A percentile compares a stretch with the other conserved stretches of the same genome.
Evolutionary conservation across 2,113 vertebrate genomes (phyloP).

Genomic region (Tetraodon nigroviridis): DNA sequence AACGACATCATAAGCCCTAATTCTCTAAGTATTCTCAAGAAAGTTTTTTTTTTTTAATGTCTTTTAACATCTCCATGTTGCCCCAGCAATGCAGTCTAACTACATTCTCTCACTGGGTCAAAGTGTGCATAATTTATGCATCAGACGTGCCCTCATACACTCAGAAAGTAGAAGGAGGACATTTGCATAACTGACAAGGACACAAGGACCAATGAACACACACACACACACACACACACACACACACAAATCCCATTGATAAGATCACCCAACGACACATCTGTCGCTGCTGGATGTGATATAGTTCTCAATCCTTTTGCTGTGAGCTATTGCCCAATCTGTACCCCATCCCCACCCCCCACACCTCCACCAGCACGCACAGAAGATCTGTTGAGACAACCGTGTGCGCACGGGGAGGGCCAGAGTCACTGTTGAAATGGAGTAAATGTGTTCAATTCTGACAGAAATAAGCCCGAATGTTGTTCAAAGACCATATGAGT

Average conservation of each 20-base stretch:
- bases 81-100: constrained; percentile 9
- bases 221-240: neutral
- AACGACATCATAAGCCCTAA: no score
- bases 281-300: constrained; percentile 55
- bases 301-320: constrained; percentile 39
- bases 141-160: constrained; percentile 22
- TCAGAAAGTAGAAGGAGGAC: neutral
- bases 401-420: neutral
- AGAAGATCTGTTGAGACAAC: constrained; percentile 19
- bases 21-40: no score
- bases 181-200: neutral
- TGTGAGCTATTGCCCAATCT: constrained; percentile 35
- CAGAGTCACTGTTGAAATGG: constrained; percentile 22
- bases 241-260: constrained; percentile 9
- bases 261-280: constrained; percentile 49
- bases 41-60: no score
- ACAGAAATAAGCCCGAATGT: constrained; percentile 12
- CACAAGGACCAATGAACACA: constrained; percentile 1
- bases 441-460: neutral
- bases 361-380: constrained; percentile 8
- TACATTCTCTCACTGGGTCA: constrained; percentile 44
- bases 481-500: neutral
- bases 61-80: constrained; percentile 17
- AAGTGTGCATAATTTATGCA: constrained; percentile 44
- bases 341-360: neutral